A percentile compares a stretch with the other conserved stretches of the same genome.
These are phyloP conservation scores for Austrolebias charrua DNA, from an alignment of 2,797 vertebrate species.

Conservation along the genomic window DNA sequence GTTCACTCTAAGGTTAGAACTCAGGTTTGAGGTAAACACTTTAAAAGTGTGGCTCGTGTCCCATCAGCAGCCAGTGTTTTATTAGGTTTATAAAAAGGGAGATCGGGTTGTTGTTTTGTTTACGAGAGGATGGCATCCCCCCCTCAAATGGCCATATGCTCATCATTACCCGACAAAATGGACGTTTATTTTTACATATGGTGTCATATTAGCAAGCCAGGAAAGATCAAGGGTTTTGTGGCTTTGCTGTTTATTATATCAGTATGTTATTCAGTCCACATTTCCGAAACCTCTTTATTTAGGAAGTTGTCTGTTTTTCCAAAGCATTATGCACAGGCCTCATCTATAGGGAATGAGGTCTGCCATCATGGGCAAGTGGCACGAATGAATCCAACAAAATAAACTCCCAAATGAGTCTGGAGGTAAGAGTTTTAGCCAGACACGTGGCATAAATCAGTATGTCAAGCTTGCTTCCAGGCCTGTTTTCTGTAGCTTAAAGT, in stretches of 20 bases:
- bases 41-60: not conserved
- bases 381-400: not conserved
- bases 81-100: not conserved
- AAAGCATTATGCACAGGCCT: not conserved
- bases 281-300: not conserved
- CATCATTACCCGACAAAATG: not conserved
- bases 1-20: not conserved
- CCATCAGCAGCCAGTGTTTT: not conserved
- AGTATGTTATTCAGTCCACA: slow-evolving; percentile 2
- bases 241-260: slow-evolving; percentile 23
- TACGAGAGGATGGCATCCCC: not conserved
- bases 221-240: slow-evolving; percentile 7
- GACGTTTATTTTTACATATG: not conserved
- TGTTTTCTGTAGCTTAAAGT: slow-evolving; percentile 5
- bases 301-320: not conserved
- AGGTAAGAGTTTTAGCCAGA: slow-evolving; percentile 10
- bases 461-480: not conserved
- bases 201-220: slow-evolving; percentile 1
- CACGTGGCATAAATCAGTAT: not conserved
- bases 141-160: not conserved
- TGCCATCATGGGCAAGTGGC: not conserved
- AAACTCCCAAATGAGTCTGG: not conserved
- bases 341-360: not conserved
- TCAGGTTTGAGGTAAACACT: not conserved
- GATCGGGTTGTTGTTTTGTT: not conserved